Conservation (phyloP, 2,888 invertebrate species). For the Gonocerus acuteangulatus region DNA sequence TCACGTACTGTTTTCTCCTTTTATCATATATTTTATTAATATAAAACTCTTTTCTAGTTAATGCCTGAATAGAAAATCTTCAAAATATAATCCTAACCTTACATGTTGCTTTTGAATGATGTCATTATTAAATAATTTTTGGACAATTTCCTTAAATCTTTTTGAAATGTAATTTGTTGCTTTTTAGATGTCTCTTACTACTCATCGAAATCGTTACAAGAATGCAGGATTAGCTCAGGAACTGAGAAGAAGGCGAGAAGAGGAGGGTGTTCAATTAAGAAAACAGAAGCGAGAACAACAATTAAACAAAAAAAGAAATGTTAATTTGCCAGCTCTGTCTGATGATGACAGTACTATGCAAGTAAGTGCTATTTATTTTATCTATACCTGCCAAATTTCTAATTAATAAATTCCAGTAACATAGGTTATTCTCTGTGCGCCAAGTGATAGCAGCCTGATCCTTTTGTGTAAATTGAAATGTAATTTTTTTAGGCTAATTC, state of each 20-base stretch:
- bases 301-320: slow-evolving; percentile 85
- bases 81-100: background rate
- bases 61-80: too few species aligned
- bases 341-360: slow-evolving; percentile 44
- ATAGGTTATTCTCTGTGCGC: too few species aligned
- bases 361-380: slow-evolving; percentile 38
- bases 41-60: background rate
- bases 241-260: slow-evolving; percentile 82
- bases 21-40: background rate
- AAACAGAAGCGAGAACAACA: slow-evolving; percentile 95
- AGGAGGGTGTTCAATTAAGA: slow-evolving; percentile 89
- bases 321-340: slow-evolving; percentile 46
- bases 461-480: too few species aligned
- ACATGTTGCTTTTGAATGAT: slow-evolving; percentile 4
- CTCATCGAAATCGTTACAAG: slow-evolving; percentile 88
- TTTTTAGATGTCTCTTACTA: slow-evolving; percentile 65
- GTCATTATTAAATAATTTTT: slow-evolving; percentile 1
- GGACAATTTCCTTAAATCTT: background rate
- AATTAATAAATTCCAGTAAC: too few species aligned
- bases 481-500: too few species aligned
- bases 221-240: slow-evolving; percentile 86
- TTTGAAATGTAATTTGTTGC: background rate
- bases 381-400: too few species aligned
- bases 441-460: too few species aligned
- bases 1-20: background rate